phyloP scores from a whole-genome alignment of 2,113 vertebrate genomes.

The Peromyscus californicus region DNA sequence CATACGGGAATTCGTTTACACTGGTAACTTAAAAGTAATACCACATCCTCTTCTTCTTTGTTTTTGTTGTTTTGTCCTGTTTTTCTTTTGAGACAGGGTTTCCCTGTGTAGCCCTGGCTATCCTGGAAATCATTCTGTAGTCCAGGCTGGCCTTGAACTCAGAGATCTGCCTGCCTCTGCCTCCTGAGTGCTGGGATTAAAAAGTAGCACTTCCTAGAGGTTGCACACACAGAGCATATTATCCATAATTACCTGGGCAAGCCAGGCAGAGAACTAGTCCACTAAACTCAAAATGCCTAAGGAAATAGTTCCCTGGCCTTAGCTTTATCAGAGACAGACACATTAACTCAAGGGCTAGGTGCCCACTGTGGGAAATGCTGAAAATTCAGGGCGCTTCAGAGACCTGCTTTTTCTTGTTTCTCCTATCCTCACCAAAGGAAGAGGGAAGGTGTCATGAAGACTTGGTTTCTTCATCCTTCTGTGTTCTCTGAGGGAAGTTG shows the following conservation, averaged over 20 bases:
- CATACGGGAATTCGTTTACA: constrained; percentile 23
- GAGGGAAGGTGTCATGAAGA: constrained; percentile 35
- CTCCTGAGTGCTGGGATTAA: background rate
- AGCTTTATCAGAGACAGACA: background rate
- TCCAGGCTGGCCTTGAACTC: too few relatives aligned
- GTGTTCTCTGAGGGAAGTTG: constrained; percentile 53
- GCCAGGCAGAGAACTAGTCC: background rate
- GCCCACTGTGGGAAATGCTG: background rate
- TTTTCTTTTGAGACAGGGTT: background rate
- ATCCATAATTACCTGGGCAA: constrained; percentile 5
- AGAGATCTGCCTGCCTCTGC: background rate
- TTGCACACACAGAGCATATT: constrained; percentile 8
- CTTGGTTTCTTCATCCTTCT: background rate
- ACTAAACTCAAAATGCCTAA: background rate
- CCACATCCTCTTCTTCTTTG: background rate
- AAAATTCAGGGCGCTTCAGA: background rate
- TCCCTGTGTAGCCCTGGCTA: background rate
- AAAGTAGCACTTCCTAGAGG: background rate
- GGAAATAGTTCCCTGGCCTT: background rate
- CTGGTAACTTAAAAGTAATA: background rate
- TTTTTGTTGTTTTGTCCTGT: background rate
- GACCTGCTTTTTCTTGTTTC: background rate
- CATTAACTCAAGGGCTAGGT: background rate
- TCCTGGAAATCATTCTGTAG: background rate
- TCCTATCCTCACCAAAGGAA: constrained; percentile 48